A percentile compares a stretch with the other conserved stretches of the same genome.
phyloP scores from a whole-genome alignment of 2,888 invertebrate species.

The Pegoplata infirma region DNA sequence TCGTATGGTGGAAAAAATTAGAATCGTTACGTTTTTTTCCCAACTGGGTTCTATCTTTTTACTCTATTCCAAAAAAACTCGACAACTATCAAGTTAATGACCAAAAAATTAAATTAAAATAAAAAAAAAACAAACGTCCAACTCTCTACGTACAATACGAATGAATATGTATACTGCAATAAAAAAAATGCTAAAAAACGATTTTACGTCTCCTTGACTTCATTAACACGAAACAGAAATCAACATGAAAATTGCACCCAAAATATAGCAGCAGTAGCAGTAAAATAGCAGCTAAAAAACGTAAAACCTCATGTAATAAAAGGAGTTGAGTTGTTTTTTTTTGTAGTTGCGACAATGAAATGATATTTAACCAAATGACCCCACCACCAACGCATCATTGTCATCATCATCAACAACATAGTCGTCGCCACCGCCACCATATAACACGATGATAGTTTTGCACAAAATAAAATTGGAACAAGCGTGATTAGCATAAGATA shows the following conservation, averaged over 20 bases:
- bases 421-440: no score
- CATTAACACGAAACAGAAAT: slow-evolving; percentile 57
- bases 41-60: background rate
- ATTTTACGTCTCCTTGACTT: slow-evolving; percentile 59
- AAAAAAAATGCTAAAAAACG: slow-evolving; percentile 6
- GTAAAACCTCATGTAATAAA: slow-evolving; percentile 50
- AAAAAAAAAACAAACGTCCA: no score
- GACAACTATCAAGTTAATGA: background rate
- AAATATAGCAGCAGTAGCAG: slow-evolving; percentile 8
- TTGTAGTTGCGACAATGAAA: slow-evolving; percentile 21
- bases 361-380: slow-evolving; percentile 61
- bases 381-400: slow-evolving; percentile 62
- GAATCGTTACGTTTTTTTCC: no score
- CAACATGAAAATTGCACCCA: slow-evolving; percentile 60
- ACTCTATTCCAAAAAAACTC: background rate
- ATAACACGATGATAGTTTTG: background rate
- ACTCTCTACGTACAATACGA: slow-evolving; percentile 1
- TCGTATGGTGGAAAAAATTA: no score
- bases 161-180: no score
- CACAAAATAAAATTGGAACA: slow-evolving; percentile 60
- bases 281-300: background rate
- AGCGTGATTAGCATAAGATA: slow-evolving; percentile 63
- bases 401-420: slow-evolving; percentile 15
- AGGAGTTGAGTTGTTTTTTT: slow-evolving; percentile 59
- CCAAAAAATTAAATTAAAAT: background rate